Evolutionary conservation across 2,888 invertebrate genomes (phyloP), one percentile per base, ranked within the genome.

Genomic region (Apamea anceps): DNA sequence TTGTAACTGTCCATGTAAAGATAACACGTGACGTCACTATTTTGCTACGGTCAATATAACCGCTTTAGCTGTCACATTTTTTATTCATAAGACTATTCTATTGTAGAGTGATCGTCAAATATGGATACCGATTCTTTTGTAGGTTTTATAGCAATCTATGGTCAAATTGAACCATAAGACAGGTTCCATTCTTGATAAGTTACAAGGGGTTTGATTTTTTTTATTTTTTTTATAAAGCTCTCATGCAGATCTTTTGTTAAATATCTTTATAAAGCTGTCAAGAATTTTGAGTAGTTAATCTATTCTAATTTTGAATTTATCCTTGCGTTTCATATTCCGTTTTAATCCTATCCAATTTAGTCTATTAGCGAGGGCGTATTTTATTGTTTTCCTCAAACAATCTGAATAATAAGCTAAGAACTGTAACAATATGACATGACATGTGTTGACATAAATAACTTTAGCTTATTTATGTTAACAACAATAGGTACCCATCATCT

Each of bases 1-100:
- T 85, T 87, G 84, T 85, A 83, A 84, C 86, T 68, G 70, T 86
- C 76, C 82, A 42, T 74, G 62, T 85, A n/a, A 48, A 80, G 57
- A 80, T 70, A 73, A 37, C 60, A 25, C 18, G 37, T 85, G 82
- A 84, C 82, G 82, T 84, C 75, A 85, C 67, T 85, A 42, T 85
- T 85, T 71, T 45, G n/a, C 42, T 65, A 62, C 37, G 65, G 62
- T 48, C 65, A 73, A 81, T 75, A 76, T 65, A 70, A 71, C 25
- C 54, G 21, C 45, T 71, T 28, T 32, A 25, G 68, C 70, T 60
- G 51, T 63, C 28, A 18, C 32, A 71, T 65, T 84, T 83, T 42
- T 45, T 75, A 37, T n/a, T 57, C 37, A 18, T 45, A 45, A 62
- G 25, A 2, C 6, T 67, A 63, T 82, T 81, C 28, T 70, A 32